Conservation (phyloP, 2,888 invertebrate genomes). For the Caenorhabditis becei region DNA sequence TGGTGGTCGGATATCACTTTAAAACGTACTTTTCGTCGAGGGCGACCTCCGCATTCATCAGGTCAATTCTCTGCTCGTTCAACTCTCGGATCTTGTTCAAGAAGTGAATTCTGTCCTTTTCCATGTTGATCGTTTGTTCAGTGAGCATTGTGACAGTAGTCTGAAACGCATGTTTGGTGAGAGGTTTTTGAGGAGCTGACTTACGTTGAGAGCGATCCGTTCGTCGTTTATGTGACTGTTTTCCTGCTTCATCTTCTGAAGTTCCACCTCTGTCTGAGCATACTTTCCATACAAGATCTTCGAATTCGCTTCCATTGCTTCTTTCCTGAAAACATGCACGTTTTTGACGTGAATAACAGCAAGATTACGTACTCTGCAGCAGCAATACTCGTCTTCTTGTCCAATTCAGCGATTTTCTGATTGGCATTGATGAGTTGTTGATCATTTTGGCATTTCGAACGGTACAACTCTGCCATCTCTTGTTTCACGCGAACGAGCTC, state of each 20-base stretch:
- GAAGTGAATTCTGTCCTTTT: slow-evolving; percentile 91
- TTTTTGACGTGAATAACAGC: not conserved
- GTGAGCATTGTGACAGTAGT: slow-evolving; percentile 29
- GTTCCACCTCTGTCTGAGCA: slow-evolving; percentile 55
- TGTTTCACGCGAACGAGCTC: slow-evolving; percentile 59
- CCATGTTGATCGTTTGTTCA: slow-evolving; percentile 91
- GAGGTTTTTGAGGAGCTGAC: not conserved
- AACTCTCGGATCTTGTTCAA: slow-evolving; percentile 92
- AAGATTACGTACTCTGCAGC: slow-evolving; percentile 33
- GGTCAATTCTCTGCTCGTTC: slow-evolving; percentile 84
- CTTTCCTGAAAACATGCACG: slow-evolving; percentile 53
- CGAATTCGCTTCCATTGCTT: slow-evolving; percentile 39
- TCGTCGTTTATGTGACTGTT: slow-evolving; percentile 68
- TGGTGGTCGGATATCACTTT: not conserved
- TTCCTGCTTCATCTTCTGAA: slow-evolving; percentile 49
- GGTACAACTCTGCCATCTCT: slow-evolving; percentile 71
- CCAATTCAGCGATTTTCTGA: slow-evolving; percentile 31
- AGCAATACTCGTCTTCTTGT: slow-evolving; percentile 27
- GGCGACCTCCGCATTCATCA: slow-evolving; percentile 62
- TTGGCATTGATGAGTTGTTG: slow-evolving; percentile 62
- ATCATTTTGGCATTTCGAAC: slow-evolving; percentile 75
- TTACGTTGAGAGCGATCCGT: slow-evolving; percentile 65
- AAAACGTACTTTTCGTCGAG: slow-evolving; percentile 51
- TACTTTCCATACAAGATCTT: slow-evolving; percentile 47
- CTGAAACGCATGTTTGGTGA: slow-evolving; percentile 20